Evolutionary conservation across 2,888 invertebrate genomes (phyloP).

Genomic region (Brenthis daphne): DNA sequence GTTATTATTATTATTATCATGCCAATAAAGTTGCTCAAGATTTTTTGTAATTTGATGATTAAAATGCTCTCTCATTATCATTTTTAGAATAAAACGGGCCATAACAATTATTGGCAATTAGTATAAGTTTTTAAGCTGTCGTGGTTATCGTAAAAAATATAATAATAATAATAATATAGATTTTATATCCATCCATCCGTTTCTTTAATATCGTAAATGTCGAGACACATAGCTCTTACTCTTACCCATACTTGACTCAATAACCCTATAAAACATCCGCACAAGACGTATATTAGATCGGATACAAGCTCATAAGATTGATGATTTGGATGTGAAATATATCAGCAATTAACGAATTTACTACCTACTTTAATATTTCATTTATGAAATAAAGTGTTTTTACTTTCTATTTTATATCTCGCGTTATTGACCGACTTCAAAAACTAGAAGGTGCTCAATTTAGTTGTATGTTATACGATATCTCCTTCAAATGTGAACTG

Average conservation of each 20-base stretch:
- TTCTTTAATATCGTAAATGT: constrained; percentile 42
- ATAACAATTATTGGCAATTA: neutral
- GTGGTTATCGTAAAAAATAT: neutral
- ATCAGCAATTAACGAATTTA: constrained; percentile 9
- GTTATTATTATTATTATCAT: no score
- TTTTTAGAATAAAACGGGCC: no score
- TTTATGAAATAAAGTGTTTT: no score
- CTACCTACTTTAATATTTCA: neutral
- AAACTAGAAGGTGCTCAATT: no score
- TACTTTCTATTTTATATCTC: no score
- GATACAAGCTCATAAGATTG: constrained; percentile 50
- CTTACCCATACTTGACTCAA: constrained; percentile 50
- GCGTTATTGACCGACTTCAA: no score
- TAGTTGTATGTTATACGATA: no score
- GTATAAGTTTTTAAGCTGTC: neutral
- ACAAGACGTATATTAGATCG: constrained; percentile 47
- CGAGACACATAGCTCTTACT: constrained; percentile 40
- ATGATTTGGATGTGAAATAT: constrained; percentile 43
- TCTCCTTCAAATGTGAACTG: no score
- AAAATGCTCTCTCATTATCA: no score
- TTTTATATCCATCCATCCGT: neutral
- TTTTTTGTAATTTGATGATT: no score
- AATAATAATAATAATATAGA: neutral
- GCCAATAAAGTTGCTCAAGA: no score
- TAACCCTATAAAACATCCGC: constrained; percentile 53